Evolutionary conservation across 2,888 invertebrate genomes (phyloP).

Genomic region (Exocentrus adspersus): DNA sequence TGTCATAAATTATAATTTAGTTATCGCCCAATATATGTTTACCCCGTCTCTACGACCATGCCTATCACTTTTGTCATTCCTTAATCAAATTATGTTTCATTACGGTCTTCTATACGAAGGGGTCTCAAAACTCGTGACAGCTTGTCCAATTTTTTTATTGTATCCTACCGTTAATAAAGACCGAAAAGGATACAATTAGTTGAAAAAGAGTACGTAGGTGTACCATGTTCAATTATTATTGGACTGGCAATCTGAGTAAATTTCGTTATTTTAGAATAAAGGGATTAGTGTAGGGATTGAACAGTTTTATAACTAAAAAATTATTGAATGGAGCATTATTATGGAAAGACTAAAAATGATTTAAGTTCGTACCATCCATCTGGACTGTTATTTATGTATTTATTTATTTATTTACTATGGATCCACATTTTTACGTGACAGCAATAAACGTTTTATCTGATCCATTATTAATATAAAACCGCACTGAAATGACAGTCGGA

Average conservation of each 20-base stretch:
- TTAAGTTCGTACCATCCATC: background rate
- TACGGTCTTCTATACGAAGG: background rate
- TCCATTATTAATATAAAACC: slow-evolving; percentile 8
- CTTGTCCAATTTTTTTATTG: background rate
- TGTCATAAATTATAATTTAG: no score
- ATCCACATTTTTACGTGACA: background rate
- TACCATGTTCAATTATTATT: background rate
- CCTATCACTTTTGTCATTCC: background rate
- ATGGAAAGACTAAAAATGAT: no score
- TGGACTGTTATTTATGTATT: no score
- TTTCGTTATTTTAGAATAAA: slow-evolving; percentile 3
- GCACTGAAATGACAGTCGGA: background rate
- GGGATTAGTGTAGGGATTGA: background rate
- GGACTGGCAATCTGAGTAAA: slow-evolving; percentile 1
- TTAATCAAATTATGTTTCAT: background rate
- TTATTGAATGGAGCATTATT: no score
- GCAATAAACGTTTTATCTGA: background rate
- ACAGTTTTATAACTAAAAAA: slow-evolving; percentile 2
- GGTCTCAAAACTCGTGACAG: background rate
- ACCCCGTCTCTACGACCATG: background rate
- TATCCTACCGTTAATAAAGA: background rate
- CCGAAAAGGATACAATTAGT: background rate
- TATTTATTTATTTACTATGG: no score
- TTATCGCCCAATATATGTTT: background rate
- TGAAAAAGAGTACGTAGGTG: slow-evolving; percentile 12